Percentiles rank a stretch among this genome's conserved stretches.
Conservation (phyloP, 2,797 vertebrate species). For the Protonibea diacanthus region DNA sequence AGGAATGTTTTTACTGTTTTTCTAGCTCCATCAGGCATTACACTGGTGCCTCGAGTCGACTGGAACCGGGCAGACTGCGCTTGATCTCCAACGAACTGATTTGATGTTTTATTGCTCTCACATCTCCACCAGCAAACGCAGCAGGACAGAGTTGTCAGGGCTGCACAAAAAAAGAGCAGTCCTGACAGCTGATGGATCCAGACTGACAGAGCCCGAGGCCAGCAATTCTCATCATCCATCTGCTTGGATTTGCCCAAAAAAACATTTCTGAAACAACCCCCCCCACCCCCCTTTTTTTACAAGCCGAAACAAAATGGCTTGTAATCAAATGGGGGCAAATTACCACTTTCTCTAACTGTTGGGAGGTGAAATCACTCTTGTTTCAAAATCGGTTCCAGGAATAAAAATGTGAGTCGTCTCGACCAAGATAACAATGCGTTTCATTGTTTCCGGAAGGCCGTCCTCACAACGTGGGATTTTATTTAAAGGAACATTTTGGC, state of each 20-base stretch:
- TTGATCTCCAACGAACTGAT: constrained; percentile 25
- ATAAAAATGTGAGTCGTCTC: background rate
- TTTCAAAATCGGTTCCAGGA: background rate
- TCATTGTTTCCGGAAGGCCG: background rate
- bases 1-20: background rate
- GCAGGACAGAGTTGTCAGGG: constrained; percentile 12
- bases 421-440: background rate
- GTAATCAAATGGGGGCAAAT: constrained; percentile 10
- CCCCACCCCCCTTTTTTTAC: background rate
- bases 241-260: constrained; percentile 15
- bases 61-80: constrained; percentile 8
- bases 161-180: background rate
- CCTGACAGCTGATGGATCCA: constrained; percentile 34
- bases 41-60: background rate
- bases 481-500: too few relatives aligned
- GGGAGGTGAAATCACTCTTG: background rate
- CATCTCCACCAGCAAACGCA: constrained; percentile 31
- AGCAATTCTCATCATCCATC: constrained; percentile 41
- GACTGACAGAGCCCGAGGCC: constrained; percentile 30
- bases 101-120: constrained; percentile 21
- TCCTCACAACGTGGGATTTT: too few relatives aligned
- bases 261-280: background rate
- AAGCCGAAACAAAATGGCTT: constrained; percentile 3
- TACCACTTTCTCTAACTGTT: background rate
- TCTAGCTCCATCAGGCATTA: background rate